These are phyloP conservation scores for Brachyopa scutellaris DNA, from an alignment of 2,888 invertebrate genomes.

Conservation along the genomic window DNA sequence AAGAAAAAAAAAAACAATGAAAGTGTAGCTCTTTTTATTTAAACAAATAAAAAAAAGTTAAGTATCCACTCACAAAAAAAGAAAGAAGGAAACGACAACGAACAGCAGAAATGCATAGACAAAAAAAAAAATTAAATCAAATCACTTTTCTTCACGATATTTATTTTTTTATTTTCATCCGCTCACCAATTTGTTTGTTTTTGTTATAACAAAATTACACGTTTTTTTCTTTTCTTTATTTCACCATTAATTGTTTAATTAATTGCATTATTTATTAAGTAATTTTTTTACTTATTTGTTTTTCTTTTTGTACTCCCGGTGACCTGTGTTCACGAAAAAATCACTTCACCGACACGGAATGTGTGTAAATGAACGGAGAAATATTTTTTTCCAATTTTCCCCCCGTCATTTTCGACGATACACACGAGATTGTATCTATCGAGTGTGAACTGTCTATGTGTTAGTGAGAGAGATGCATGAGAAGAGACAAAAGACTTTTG, in stretches of 20 bases:
- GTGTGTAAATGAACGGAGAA: constrained; percentile 72
- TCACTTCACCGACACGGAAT: constrained; percentile 73
- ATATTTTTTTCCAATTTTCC: constrained; percentile 70
- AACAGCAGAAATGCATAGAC: constrained; percentile 36
- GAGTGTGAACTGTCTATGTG: background rate
- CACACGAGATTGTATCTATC: constrained; percentile 53
- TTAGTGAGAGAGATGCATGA: constrained; percentile 14
- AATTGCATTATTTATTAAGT: constrained; percentile 53
- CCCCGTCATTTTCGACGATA: constrained; percentile 58
- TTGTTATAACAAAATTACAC: constrained; percentile 28
- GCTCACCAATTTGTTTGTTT: constrained; percentile 56
- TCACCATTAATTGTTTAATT: constrained; percentile 38
- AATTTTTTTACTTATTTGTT: constrained; percentile 18
- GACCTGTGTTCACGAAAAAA: constrained; percentile 70
- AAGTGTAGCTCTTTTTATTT: constrained; percentile 10
- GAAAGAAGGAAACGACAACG: constrained; percentile 50
- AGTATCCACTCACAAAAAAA: constrained; percentile 70
- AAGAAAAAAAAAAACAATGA: constrained; percentile 21
- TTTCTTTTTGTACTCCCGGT: constrained; percentile 52
- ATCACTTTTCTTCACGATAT: constrained; percentile 50
- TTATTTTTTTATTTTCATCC: constrained; percentile 32
- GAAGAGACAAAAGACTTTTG: constrained; percentile 6
- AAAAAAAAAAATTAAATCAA: constrained; percentile 28
- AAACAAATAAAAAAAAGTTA: constrained; percentile 31
- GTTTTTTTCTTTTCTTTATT: constrained; percentile 8